Conservation (phyloP, 2,113 vertebrate species). For the Beaufortia kweichowensis region DNA sequence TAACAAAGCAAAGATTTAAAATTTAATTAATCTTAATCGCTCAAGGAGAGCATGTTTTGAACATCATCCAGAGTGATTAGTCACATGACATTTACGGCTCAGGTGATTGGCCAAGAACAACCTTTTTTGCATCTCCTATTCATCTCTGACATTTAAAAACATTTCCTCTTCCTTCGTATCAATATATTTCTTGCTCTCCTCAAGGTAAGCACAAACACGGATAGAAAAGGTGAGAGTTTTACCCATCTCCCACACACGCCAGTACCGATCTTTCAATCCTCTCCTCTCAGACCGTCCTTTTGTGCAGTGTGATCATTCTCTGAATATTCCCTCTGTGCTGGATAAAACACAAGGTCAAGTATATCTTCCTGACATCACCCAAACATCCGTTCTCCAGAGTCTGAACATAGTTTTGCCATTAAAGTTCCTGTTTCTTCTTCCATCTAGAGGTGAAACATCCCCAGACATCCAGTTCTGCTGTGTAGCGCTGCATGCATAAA, state of each 20-base stretch:
- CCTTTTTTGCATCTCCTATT: background rate
- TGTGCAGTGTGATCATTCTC: conserved; percentile 9
- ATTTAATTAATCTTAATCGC: no score
- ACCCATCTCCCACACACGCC: background rate
- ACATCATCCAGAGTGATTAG: no score
- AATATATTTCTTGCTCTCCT: background rate
- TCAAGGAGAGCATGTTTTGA: no score
- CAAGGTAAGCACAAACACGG: background rate
- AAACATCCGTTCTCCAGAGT: conserved; percentile 8
- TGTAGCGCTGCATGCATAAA: background rate
- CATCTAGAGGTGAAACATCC: conserved; percentile 5
- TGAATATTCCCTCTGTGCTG: conserved; percentile 31
- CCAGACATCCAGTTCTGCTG: background rate
- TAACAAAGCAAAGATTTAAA: no score
- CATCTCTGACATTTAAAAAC: conserved; percentile 4
- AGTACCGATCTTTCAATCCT: background rate
- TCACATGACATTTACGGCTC: no score
- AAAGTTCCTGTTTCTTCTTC: background rate
- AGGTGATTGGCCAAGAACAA: no score
- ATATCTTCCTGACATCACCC: conserved; percentile 42
- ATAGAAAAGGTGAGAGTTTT: background rate
- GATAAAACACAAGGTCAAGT: conserved; percentile 42
- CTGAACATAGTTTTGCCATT: conserved; percentile 29
- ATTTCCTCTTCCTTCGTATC: background rate
- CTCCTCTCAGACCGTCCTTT: conserved; percentile 15